Conservation (phyloP, 2,113 vertebrate species). For the Hemiscyllium ocellatum region DNA sequence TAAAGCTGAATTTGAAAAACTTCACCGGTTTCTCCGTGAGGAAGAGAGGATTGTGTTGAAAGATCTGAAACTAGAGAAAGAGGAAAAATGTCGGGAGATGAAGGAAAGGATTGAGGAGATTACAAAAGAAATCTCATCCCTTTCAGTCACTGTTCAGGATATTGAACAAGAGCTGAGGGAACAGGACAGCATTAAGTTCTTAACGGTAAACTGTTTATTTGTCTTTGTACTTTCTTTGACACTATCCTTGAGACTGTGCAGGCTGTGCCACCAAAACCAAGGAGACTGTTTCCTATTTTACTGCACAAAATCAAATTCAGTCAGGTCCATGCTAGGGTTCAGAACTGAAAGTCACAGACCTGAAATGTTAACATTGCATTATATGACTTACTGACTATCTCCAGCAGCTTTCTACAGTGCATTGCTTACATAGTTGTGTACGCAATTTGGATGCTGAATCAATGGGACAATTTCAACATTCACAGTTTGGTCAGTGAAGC, state of each 20-base stretch:
- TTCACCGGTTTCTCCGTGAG: background rate
- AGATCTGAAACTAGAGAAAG: background rate
- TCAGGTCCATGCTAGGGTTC: no score
- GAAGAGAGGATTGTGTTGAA: background rate
- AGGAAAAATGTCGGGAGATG: background rate
- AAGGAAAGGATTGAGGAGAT: background rate
- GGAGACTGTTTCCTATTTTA: no score
- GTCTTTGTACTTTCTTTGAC: background rate
- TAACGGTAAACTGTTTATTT: background rate
- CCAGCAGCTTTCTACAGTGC: no score
- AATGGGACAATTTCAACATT: no score
- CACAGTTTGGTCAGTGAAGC: no score
- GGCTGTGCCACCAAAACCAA: no score
- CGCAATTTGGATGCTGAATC: no score
- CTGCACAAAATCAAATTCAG: no score
- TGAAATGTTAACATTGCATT: no score
- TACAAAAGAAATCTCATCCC: background rate
- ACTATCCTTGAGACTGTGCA: background rate
- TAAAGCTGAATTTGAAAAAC: background rate
- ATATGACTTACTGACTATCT: background rate
- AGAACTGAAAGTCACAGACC: background rate
- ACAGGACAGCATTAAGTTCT: background rate
- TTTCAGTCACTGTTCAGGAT: background rate
- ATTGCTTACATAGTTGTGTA: no score
- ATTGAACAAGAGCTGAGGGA: background rate